Percentiles rank a stretch among this genome's conserved stretches.
Evolutionary conservation across 2,888 invertebrate genomes (phyloP).

Genomic region (Marronus borbonicus): DNA sequence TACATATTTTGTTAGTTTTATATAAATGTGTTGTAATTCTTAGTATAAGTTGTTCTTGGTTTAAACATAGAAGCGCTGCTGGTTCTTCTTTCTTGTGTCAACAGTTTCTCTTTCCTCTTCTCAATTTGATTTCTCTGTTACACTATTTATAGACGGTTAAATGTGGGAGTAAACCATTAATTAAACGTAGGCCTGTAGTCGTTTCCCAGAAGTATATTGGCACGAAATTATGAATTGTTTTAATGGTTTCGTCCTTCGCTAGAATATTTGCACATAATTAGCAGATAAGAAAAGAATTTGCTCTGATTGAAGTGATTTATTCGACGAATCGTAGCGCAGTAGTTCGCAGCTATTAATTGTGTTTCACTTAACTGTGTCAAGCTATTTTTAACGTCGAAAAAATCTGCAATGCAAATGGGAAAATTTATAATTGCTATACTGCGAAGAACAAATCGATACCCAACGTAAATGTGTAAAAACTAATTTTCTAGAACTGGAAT

Average conservation of each 20-base stretch:
- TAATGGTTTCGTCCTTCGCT: conserved; percentile 4
- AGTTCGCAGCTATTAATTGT: conserved; percentile 25
- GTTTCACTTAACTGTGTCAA: conserved; percentile 37
- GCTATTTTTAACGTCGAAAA: conserved; percentile 41
- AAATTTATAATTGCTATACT: conserved; percentile 43
- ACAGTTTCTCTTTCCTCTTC: too few relatives aligned
- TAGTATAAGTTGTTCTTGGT: too few relatives aligned
- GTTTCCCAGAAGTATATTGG: background rate
- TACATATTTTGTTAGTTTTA: too few relatives aligned
- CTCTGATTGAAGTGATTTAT: conserved; percentile 14
- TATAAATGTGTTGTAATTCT: too few relatives aligned
- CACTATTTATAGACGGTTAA: too few relatives aligned
- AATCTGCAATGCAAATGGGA: conserved; percentile 42
- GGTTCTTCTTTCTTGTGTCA: too few relatives aligned
- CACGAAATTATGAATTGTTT: conserved; percentile 7
- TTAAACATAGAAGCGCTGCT: too few relatives aligned
- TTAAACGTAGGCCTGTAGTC: background rate
- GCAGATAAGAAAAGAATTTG: background rate
- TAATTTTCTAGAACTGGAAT: conserved; percentile 49
- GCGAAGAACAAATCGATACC: conserved; percentile 41
- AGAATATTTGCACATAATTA: conserved; percentile 15
- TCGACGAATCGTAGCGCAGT: conserved; percentile 8
- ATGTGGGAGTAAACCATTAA: too few relatives aligned
- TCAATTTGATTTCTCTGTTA: too few relatives aligned
- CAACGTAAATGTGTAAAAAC: conserved; percentile 40